Evolutionary conservation across 1,140 invertebrate genomes (phyloP).

Genomic region (Meteorus sp.): DNA sequence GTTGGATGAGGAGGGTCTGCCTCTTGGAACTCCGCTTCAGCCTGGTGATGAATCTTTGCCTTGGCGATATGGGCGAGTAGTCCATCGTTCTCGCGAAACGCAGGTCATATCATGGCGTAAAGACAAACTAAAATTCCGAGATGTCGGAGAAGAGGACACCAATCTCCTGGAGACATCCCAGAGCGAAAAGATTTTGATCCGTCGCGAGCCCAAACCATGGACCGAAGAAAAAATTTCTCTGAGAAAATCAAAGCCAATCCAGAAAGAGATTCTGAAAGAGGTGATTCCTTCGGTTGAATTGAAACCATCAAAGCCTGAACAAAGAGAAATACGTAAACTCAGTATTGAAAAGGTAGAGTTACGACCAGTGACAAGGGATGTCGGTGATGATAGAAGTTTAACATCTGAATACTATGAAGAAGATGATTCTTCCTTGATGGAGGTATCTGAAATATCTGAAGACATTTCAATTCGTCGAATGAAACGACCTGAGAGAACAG

Average conservation of each 20-base stretch:
- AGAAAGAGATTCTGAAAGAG: slow-evolving; percentile 46
- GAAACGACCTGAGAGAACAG: slow-evolving; percentile 25
- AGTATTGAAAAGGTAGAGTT: slow-evolving; percentile 45
- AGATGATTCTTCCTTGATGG: slow-evolving; percentile 22
- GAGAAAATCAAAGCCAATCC: slow-evolving; percentile 42
- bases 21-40: slow-evolving; percentile 54
- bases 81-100: slow-evolving; percentile 33
- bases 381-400: slow-evolving; percentile 22
- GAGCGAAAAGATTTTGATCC: slow-evolving; percentile 28
- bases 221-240: slow-evolving; percentile 56
- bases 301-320: slow-evolving; percentile 58
- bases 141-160: slow-evolving; percentile 37
- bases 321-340: slow-evolving; percentile 37
- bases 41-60: slow-evolving; percentile 60
- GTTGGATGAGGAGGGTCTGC: slow-evolving; percentile 53
- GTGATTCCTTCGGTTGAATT: slow-evolving; percentile 52
- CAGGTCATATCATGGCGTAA: slow-evolving; percentile 44
- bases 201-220: slow-evolving; percentile 56
- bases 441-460: slow-evolving; percentile 14
- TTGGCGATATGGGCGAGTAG: slow-evolving; percentile 54
- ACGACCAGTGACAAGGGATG: slow-evolving; percentile 33
- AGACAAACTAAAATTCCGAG: slow-evolving; percentile 36
- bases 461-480: slow-evolving; percentile 19
- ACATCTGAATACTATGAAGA: slow-evolving; percentile 17
- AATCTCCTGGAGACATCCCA: slow-evolving; percentile 27